These are phyloP conservation scores for Tragopan temminckii DNA, from an alignment of 2,797 vertebrate genomes.

Conservation along the genomic window DNA sequence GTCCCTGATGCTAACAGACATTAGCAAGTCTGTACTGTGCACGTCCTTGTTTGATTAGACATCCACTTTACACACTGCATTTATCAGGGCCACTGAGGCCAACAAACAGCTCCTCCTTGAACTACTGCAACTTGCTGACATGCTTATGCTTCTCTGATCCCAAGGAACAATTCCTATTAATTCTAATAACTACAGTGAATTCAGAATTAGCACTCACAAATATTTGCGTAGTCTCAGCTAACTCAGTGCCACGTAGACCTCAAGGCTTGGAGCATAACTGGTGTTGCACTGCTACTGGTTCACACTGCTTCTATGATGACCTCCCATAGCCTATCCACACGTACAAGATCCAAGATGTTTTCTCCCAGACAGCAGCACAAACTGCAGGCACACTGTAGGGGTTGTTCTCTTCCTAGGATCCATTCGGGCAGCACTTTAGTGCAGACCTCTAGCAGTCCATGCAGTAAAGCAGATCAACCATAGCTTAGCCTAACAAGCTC, in stretches of 20 bases:
- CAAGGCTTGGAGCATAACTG: background rate
- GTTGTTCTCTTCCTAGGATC: background rate
- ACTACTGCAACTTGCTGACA: background rate
- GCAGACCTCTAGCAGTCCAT: background rate
- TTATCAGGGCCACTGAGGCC: background rate
- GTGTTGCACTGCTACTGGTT: background rate
- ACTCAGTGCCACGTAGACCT: background rate
- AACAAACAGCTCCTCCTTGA: constrained; percentile 40
- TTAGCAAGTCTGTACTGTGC: constrained; percentile 38
- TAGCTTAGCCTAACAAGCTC: background rate
- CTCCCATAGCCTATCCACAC: background rate
- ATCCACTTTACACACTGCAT: constrained; percentile 2
- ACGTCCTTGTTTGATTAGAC: background rate
- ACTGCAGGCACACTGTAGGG: background rate
- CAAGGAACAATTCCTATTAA: background rate
- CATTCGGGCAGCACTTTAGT: background rate
- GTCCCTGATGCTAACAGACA: constrained; percentile 71
- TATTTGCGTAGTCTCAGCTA: background rate
- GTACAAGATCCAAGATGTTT: background rate
- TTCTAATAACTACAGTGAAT: background rate
- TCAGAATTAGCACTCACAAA: background rate
- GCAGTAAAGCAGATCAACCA: background rate
- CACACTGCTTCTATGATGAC: background rate
- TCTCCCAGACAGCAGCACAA: background rate
- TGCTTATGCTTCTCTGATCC: background rate